These are phyloP conservation scores for Bergia puertoricense DNA, from an alignment of 92 coral and sea anemone species.

Conservation along the genomic window DNA sequence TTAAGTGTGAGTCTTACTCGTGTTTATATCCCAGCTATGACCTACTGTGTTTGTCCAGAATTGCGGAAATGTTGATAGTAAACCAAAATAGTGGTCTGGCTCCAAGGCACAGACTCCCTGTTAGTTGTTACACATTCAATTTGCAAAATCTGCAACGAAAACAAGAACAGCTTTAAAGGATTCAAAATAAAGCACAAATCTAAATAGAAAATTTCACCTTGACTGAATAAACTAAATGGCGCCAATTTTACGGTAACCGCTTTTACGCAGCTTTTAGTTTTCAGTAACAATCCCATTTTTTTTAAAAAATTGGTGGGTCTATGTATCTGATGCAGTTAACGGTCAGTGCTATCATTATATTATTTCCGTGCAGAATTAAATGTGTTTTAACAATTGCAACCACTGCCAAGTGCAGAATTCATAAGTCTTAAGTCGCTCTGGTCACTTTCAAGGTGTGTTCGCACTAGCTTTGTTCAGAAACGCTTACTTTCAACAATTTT, in stretches of 20 bases:
- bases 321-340: too few species aligned
- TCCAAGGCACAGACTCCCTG: not conserved
- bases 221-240: not conserved
- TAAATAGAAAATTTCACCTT: too few species aligned
- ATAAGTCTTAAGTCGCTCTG: not conserved
- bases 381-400: not conserved
- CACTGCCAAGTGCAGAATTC: not conserved
- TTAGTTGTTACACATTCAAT: not conserved
- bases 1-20: not conserved
- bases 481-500: not conserved
- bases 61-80: not conserved
- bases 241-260: not conserved
- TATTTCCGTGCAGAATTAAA: not conserved
- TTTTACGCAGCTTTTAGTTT: not conserved
- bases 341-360: too few species aligned
- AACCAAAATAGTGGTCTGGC: too few species aligned
- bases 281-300: not conserved
- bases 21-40: too few species aligned
- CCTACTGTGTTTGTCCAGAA: too few species aligned
- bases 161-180: not conserved
- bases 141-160: too few species aligned
- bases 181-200: not conserved
- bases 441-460: not conserved
- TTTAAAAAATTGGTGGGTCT: not conserved
- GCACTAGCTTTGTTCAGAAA: not conserved